Conservation (phyloP, 2,888 invertebrate genomes). For the Coenonympha glycerion region DNA sequence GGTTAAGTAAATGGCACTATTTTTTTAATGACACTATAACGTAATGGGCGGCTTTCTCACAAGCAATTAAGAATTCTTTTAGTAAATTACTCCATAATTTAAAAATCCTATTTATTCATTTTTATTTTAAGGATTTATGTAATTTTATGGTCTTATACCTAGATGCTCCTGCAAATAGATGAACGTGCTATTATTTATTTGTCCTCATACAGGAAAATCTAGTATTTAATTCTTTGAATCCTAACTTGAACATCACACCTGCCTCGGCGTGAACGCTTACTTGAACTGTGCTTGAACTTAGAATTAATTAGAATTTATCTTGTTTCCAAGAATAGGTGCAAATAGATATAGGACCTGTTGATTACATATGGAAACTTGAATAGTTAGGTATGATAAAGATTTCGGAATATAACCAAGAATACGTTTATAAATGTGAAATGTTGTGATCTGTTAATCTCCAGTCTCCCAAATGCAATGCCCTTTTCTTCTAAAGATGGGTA, state of each 20-base stretch:
- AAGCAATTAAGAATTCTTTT: conserved; percentile 2
- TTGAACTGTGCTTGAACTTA: conserved; percentile 8
- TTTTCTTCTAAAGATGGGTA: no score
- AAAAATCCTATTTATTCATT: not conserved
- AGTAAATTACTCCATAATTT: conserved; percentile 1
- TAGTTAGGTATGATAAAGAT: not conserved
- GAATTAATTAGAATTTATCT: conserved; percentile 8
- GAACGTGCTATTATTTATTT: conserved; percentile 13
- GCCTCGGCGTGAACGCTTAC: conserved; percentile 12
- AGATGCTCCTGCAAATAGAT: conserved; percentile 7
- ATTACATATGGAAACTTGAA: not conserved
- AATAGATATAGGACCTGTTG: not conserved
- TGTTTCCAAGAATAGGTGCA: not conserved
- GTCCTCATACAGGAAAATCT: conserved; percentile 19
- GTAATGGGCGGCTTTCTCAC: conserved; percentile 4
- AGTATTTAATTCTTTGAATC: conserved; percentile 22
- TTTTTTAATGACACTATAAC: not conserved
- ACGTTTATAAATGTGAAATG: no score
- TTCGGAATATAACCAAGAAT: not conserved
- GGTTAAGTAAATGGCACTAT: conserved; percentile 11
- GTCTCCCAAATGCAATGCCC: no score
- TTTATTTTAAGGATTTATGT: not conserved
- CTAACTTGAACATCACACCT: conserved; percentile 23
- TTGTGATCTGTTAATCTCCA: no score
- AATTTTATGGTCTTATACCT: conserved; percentile 10